phyloP scores from a whole-genome alignment of 2,113 vertebrate species.

The Syrrhaptes paradoxus region DNA sequence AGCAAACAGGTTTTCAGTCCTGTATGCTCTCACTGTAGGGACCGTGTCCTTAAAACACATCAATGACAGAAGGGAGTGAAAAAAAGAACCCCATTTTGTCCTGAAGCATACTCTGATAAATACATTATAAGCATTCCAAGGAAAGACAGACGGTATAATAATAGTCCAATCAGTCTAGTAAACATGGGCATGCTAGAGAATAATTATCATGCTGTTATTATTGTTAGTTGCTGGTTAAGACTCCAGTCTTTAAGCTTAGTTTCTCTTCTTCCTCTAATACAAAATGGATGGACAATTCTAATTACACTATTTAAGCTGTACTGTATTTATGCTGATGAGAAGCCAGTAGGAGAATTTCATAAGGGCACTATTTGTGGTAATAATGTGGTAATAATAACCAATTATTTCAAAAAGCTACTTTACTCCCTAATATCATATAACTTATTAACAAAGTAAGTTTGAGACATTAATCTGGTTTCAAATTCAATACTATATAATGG shows the following conservation, averaged over 20 bases:
- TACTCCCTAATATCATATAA: background rate
- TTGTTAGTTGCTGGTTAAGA: background rate
- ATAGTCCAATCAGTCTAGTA: background rate
- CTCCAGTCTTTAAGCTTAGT: background rate
- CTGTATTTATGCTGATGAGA: background rate
- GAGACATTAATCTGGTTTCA: constrained; percentile 31
- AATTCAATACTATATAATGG: constrained; percentile 51
- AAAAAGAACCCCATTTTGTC: background rate
- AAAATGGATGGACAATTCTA: background rate
- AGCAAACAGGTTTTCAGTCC: background rate
- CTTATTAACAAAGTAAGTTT: constrained; percentile 7
- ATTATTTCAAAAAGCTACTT: background rate
- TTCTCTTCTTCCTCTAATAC: background rate
- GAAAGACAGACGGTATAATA: background rate
- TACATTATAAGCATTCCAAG: background rate
- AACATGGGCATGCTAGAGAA: background rate
- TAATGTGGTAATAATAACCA: background rate
- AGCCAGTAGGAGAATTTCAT: background rate
- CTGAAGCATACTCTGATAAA: background rate
- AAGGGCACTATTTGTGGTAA: background rate
- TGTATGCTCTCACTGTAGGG: fast-evolving
- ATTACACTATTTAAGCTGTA: background rate
- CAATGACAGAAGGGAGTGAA: background rate
- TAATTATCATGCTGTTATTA: background rate
- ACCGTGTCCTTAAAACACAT: background rate